phyloP scores from a whole-genome alignment of 2,888 invertebrate genomes.

The Oscheius sp. region DNA sequence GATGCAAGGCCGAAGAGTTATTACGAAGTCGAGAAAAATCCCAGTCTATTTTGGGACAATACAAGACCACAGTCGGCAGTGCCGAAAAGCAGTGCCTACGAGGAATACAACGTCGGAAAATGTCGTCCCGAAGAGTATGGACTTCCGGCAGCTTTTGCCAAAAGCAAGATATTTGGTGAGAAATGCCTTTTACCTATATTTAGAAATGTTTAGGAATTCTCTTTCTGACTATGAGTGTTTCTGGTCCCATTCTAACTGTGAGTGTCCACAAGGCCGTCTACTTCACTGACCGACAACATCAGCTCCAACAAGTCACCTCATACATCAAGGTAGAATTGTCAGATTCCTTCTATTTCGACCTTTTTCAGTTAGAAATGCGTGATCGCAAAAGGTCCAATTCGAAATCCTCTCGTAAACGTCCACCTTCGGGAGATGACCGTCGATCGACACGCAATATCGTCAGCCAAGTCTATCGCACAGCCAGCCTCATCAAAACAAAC shows the following conservation, averaged over 20 bases:
- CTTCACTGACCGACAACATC: constrained; percentile 45
- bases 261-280: constrained; percentile 50
- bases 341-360: not conserved
- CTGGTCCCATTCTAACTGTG: constrained; percentile 49
- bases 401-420: constrained; percentile 5
- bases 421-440: not conserved
- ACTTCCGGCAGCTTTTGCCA: constrained; percentile 46
- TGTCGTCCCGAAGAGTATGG: constrained; percentile 50
- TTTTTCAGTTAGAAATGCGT: constrained; percentile 14
- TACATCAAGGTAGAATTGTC: constrained; percentile 40
- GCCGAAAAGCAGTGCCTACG: not conserved
- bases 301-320: constrained; percentile 38
- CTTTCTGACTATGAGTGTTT: constrained; percentile 51
- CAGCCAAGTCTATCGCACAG: too few relatives aligned
- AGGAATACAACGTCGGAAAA: constrained; percentile 2
- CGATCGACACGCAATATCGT: not conserved
- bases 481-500: constrained; percentile 35
- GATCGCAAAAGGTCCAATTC: constrained; percentile 18
- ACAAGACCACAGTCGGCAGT: not conserved
- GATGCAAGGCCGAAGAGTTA: constrained; percentile 3
- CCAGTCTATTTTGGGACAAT: constrained; percentile 29
- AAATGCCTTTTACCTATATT: constrained; percentile 13
- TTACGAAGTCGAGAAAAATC: constrained; percentile 22
- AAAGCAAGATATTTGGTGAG: constrained; percentile 32
- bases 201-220: constrained; percentile 49